Percentiles rank a stretch among this genome's conserved stretches.
Conservation (phyloP, 2,113 vertebrate species). For the Agapornis roseicollis region DNA sequence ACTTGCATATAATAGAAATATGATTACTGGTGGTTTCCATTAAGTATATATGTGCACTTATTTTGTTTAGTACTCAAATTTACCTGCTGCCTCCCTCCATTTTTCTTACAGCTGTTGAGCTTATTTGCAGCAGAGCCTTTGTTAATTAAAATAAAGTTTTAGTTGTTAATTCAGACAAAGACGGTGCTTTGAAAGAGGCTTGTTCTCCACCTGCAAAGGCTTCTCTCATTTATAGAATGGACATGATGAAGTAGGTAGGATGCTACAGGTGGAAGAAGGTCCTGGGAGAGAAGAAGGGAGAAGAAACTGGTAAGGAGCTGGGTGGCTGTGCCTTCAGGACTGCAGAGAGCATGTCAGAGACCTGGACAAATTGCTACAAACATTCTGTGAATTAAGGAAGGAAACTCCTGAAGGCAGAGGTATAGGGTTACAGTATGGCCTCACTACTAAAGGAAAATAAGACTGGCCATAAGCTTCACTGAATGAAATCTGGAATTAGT, state of each 20-base stretch:
- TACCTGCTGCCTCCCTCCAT: neutral
- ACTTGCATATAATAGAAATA: neutral
- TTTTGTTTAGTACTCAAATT: neutral
- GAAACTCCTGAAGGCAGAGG: neutral
- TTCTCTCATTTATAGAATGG: neutral
- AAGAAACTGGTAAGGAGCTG: neutral
- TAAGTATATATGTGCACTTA: rapidly evolving
- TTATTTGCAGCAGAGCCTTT: neutral
- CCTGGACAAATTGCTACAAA: neutral
- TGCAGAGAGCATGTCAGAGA: neutral
- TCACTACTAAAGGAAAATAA: neutral
- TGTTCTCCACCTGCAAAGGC: neutral
- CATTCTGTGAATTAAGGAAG: neutral
- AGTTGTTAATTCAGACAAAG: neutral
- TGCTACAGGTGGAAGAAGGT: neutral
- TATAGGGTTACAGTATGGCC: neutral
- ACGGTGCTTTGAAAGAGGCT: neutral
- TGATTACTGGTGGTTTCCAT: neutral
- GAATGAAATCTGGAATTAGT: neutral
- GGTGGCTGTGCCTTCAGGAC: neutral
- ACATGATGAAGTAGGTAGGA: neutral
- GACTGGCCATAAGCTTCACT: neutral
- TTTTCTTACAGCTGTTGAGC: neutral
- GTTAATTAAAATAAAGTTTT: neutral
- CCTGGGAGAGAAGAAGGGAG: neutral